These are phyloP conservation scores for Atherinosoma microstoma DNA, from an alignment of 2,797 vertebrate species.

Conservation along the genomic window DNA sequence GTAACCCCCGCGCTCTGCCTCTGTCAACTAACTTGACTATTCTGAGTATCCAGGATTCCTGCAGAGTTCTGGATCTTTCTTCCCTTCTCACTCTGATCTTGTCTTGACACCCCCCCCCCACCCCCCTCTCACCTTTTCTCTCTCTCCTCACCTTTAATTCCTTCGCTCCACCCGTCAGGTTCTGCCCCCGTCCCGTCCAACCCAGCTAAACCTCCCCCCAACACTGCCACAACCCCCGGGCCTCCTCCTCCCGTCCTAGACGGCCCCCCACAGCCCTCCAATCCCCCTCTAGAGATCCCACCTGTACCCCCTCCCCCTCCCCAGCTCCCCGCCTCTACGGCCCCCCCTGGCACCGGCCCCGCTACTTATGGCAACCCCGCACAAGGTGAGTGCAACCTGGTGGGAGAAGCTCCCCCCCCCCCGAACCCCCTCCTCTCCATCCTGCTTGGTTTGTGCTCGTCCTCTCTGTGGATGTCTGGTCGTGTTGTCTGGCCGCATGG, in stretches of 20 bases:
- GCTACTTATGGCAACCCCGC: slow-evolving; percentile 84
- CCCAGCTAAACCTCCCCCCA: slow-evolving; percentile 75
- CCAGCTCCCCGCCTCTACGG: slow-evolving; percentile 87
- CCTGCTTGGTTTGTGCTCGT: slow-evolving; percentile 15
- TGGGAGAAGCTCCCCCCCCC: slow-evolving; percentile 23
- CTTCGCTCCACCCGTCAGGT: slow-evolving; percentile 81
- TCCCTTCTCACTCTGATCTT: slow-evolving; percentile 50
- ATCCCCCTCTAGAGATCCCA: slow-evolving; percentile 85
- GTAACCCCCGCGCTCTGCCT: slow-evolving; percentile 71
- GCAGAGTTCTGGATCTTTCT: slow-evolving; percentile 41
- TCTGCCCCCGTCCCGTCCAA: slow-evolving; percentile 87
- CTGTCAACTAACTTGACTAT: slow-evolving; percentile 42
- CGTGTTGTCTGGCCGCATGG: neutral
- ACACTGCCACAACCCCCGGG: slow-evolving; percentile 78
- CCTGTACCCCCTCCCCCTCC: slow-evolving; percentile 94
- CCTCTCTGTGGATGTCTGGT: neutral
- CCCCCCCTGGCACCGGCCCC: slow-evolving; percentile 89
- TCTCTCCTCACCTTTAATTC: slow-evolving; percentile 51
- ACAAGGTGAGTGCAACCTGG: slow-evolving; percentile 91
- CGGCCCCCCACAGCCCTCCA: slow-evolving; percentile 71
- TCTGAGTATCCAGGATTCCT: slow-evolving; percentile 19
- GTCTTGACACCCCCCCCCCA: slow-evolving; percentile 43
- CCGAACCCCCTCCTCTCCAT: neutral
- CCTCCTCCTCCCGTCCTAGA: slow-evolving; percentile 84
- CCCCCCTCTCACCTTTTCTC: slow-evolving; percentile 52